Evolutionary conservation across 2,797 vertebrate genomes (phyloP).

Genomic region (Lacerta viridis): DNA sequence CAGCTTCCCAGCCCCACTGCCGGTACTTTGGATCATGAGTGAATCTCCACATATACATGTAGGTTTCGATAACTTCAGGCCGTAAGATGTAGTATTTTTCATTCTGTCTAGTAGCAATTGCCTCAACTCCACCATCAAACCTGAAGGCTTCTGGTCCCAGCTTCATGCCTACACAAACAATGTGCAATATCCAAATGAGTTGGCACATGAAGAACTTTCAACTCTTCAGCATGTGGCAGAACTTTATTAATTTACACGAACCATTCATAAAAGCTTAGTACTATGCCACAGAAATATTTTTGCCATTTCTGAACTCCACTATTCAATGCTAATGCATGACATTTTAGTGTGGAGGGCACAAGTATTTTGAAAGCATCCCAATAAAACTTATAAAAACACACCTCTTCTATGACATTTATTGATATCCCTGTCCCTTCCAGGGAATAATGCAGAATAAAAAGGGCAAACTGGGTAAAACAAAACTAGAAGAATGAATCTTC

Average conservation of each 20-base stretch:
- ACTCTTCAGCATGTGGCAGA: neutral
- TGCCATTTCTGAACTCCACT: neutral
- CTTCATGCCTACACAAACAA: constrained; percentile 86
- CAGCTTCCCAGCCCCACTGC: constrained; percentile 98
- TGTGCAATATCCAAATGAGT: constrained; percentile 30
- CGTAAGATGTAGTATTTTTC: constrained; percentile 99
- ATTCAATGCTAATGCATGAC: neutral
- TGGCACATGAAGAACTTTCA: constrained; percentile 1
- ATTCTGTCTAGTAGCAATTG: constrained; percentile 97
- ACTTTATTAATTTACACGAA: neutral
- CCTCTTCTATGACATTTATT: neutral
- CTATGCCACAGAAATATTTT: neutral
- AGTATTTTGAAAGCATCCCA: neutral
- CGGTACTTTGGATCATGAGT: constrained; percentile 98
- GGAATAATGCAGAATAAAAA: neutral
- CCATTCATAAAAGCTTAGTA: constrained; percentile 8
- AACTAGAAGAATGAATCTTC: neutral
- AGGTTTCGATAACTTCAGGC: constrained; percentile 97
- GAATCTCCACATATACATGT: constrained; percentile 99
- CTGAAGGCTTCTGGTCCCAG: constrained; percentile 96
- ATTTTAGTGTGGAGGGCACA: neutral
- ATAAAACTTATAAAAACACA: neutral
- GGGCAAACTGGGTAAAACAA: neutral
- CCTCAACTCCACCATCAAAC: constrained; percentile 97
- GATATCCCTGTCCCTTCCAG: neutral